These are phyloP conservation scores for Zophobas morio DNA, from an alignment of 1,140 invertebrate species.

Conservation along the genomic window DNA sequence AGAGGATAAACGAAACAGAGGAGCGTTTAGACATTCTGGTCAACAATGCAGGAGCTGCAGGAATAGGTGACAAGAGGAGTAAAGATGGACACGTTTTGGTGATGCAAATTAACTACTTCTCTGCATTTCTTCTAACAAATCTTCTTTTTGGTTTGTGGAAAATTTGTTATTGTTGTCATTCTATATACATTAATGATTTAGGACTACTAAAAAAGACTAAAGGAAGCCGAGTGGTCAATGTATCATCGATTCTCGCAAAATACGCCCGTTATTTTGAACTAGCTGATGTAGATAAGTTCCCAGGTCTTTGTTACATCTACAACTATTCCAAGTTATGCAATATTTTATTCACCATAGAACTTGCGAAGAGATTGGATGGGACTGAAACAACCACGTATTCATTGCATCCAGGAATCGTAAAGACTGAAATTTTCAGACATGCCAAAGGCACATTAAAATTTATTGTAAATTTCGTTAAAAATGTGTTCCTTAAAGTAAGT, in stretches of 20 bases:
- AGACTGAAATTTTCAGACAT: slow-evolving; percentile 63
- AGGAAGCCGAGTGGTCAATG: slow-evolving; percentile 78
- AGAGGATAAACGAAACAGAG: slow-evolving; percentile 77
- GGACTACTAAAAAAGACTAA: slow-evolving; percentile 70
- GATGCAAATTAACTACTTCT: slow-evolving; percentile 72
- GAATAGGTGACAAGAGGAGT: slow-evolving; percentile 60
- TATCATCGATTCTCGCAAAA: slow-evolving; percentile 77
- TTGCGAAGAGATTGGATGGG: slow-evolving; percentile 73
- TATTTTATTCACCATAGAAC: slow-evolving; percentile 76
- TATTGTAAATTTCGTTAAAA: slow-evolving; percentile 18
- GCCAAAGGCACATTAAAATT: slow-evolving; percentile 42
- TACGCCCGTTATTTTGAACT: slow-evolving; percentile 74
- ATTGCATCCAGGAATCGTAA: slow-evolving; percentile 62
- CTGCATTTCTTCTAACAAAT: slow-evolving; percentile 72
- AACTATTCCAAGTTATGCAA: slow-evolving; percentile 80
- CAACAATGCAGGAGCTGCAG: slow-evolving; percentile 82
- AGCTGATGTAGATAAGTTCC: slow-evolving; percentile 72
- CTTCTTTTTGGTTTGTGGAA: slow-evolving; percentile 69
- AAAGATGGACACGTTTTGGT: slow-evolving; percentile 70
- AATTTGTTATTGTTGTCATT: neutral
- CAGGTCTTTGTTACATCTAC: slow-evolving; percentile 67
- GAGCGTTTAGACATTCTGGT: slow-evolving; percentile 82
- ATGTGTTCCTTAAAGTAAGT: slow-evolving; percentile 52
- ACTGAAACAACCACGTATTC: slow-evolving; percentile 62
- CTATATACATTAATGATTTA: slow-evolving; percentile 42